A percentile compares a stretch with the other conserved stretches of the same genome.
Conservation (phyloP, 2,113 vertebrate genomes). For the Marcusenius ussheri region DNA sequence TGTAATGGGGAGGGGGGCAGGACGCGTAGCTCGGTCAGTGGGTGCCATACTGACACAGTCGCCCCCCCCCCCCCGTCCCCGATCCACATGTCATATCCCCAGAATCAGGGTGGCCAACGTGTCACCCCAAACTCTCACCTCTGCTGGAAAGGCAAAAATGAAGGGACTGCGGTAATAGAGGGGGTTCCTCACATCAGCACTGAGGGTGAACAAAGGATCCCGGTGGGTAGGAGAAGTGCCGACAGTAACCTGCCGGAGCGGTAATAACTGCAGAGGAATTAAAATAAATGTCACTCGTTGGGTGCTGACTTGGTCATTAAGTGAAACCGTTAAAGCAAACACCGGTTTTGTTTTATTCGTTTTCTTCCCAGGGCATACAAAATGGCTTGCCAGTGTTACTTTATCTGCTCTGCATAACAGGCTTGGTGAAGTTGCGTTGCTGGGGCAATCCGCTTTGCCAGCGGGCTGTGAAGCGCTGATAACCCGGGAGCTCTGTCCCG, state of each 20-base stretch:
- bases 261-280: background rate
- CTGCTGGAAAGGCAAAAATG: background rate
- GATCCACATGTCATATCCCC: background rate
- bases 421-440: background rate
- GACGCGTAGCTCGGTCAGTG: background rate
- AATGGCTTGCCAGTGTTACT: background rate
- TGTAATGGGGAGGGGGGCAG: background rate
- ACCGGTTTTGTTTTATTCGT: background rate
- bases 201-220: background rate
- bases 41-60: conserved; percentile 31
- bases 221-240: background rate
- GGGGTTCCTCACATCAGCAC: background rate
- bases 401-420: background rate
- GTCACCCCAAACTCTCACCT: background rate
- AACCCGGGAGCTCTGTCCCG: background rate
- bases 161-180: background rate
- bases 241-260: background rate
- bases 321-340: background rate
- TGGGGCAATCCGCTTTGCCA: background rate
- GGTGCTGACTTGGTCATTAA: background rate
- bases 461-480: background rate
- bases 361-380: background rate
- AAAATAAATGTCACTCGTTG: background rate
- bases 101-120: background rate
- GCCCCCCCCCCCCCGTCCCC: background rate